phyloP scores from a whole-genome alignment of 1,140 invertebrate genomes.

The Ceratina japonica region DNA sequence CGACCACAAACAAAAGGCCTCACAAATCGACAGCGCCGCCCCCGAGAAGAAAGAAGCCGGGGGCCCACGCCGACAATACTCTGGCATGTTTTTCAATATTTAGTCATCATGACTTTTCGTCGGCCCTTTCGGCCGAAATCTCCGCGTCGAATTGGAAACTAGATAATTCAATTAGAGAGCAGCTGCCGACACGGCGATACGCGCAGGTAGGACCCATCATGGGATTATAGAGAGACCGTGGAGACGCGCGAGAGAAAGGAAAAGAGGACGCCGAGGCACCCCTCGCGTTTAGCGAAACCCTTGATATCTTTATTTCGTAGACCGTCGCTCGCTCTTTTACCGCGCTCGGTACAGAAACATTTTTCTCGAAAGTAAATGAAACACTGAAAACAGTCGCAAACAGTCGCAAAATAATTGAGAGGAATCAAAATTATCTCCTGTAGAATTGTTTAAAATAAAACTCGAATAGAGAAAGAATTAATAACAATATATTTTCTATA shows the following conservation, averaged over 20 bases:
- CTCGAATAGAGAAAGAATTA: too few species aligned
- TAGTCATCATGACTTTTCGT: slow-evolving; percentile 80
- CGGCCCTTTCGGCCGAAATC: slow-evolving; percentile 74
- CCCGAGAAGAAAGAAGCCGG: slow-evolving; percentile 39
- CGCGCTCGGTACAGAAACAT: too few species aligned
- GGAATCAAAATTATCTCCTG: too few species aligned
- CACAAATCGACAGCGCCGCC: slow-evolving; percentile 62
- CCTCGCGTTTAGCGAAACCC: slow-evolving; percentile 15
- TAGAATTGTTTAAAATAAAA: too few species aligned
- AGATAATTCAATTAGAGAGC: slow-evolving; percentile 80
- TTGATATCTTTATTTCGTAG: slow-evolving; percentile 53
- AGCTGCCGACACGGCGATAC: slow-evolving; percentile 69
- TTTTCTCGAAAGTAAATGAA: too few species aligned
- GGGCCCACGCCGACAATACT: slow-evolving; percentile 67
- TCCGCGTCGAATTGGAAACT: slow-evolving; percentile 79
- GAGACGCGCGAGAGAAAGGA: slow-evolving; percentile 9
- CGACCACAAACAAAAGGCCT: slow-evolving; percentile 64
- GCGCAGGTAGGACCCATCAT: slow-evolving; percentile 48
- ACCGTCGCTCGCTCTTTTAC: too few species aligned
- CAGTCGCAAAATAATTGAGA: not conserved
- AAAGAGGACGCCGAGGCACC: slow-evolving; percentile 27
- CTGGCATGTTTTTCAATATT: slow-evolving; percentile 80
- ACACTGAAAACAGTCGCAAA: too few species aligned
- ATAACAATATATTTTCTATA: too few species aligned
- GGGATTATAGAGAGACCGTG: slow-evolving; percentile 44